Base-by-base conservation (phyloP, 1,140 invertebrate genomes). In the Aphaenogaster rudis region DNA sequence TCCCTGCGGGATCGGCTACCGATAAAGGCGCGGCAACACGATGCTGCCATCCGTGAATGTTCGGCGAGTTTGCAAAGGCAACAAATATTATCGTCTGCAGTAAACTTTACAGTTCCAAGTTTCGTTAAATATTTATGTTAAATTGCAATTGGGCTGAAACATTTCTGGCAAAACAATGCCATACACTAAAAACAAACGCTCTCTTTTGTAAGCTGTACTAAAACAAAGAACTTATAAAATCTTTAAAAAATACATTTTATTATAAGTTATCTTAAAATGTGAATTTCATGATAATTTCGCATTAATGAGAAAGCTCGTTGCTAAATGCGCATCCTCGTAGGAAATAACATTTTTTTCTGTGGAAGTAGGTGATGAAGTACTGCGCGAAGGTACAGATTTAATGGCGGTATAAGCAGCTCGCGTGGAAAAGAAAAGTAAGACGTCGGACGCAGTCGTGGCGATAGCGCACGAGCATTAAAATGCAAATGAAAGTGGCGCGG, bases 41-140 rank as follows among this genome's bases (percentile, higher is more conserved):
- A 74, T 89, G 77, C 88, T 86, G 84, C 88, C 88, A 87, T 82
- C 88, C 7, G 77, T 86, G 57, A 88, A 64, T 17, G 9, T 3
- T 2, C 36, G 7, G 17, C 1, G 77, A 90, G 64, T 76, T 74
- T 54, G 28, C 42, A 3, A 6, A 72, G 3, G 13, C 54, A 74
- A 36, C 45, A 17, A 39, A 63, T 48, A 76, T 61, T 84, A 84
- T 84, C 80, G 33, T 76, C 63, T 39, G 80, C 39, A 61, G 69
- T 8, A 63, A 84, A 81, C 21, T 33, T 71, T 45, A 36, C 21
- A 36, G 9, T 71, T 42, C 5, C 1, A 8, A 48, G 33, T 81
- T 71, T 52, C 17, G 7, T 42, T 54, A 50, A 79, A 66, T 15
- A 66, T 45, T 45, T 21, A 48, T 21, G 11, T 36, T 57, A 77